phyloP scores from a whole-genome alignment of 2,888 invertebrate genomes.

The Automeris io region DNA sequence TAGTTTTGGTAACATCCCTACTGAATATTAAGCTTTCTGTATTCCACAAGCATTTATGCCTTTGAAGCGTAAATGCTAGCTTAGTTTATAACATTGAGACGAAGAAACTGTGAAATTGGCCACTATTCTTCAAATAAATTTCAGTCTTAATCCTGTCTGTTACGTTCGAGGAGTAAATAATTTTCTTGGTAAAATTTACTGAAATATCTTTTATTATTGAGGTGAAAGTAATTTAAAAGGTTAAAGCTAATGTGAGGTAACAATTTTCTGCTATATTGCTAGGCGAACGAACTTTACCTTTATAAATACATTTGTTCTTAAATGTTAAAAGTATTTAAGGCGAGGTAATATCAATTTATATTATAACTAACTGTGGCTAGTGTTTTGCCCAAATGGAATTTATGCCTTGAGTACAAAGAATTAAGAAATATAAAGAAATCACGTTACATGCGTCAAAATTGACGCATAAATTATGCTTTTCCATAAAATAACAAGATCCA shows the following conservation, averaged over 20 bases:
- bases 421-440: too few species aligned
- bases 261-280: neutral
- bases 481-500: too few species aligned
- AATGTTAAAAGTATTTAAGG: too few species aligned
- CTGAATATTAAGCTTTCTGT: conserved; percentile 37
- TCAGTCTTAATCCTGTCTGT: conserved; percentile 1
- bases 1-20: too few species aligned
- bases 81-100: conserved; percentile 4
- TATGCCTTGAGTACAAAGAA: too few species aligned
- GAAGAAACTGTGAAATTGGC: neutral
- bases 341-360: too few species aligned
- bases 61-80: conserved; percentile 5
- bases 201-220: neutral
- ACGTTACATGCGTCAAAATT: too few species aligned
- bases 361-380: too few species aligned
- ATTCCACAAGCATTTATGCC: conserved; percentile 12
- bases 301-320: too few species aligned
- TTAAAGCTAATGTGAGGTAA: neutral
- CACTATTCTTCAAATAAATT: neutral
- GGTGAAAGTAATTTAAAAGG: neutral
- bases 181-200: neutral
- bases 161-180: conserved; percentile 2
- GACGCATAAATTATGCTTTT: too few species aligned
- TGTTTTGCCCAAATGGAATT: too few species aligned
- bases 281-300: too few species aligned